Evolutionary conservation across 2,797 vertebrate species (phyloP), one percentile per base, ranked within the genome.

Genomic region (Sparidentex hasta): DNA sequence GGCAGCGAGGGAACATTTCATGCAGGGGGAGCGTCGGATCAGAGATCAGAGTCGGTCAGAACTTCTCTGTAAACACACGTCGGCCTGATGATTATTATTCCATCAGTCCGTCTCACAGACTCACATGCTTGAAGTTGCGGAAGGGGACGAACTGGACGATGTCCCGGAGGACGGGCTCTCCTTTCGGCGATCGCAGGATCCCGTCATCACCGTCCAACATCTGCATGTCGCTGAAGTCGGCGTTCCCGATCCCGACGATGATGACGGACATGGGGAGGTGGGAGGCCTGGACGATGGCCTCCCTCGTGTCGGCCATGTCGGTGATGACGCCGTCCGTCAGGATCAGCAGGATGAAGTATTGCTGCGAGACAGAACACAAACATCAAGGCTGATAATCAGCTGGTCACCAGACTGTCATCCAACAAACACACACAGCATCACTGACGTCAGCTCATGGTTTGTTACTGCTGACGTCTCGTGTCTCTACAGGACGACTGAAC

Each of bases 71-170:
- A 48, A 48, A 11, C 3, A 54, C 3, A 44, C 7, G 21, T 43
- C 7, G n/a, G 29, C 1, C 18, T 17, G 18, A 48, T 18, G 16
- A 11, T 9, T 59, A n/a, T 17, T 21, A n/a, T 58, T 44, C 1
- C 0, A 5, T 3, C 50, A 9, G 55, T 65, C 27, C 4, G 8
- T 23, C 1, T 0, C 1, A 33, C 1, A 14, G 68, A 73, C 98
- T 83, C 95, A 99, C 98, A 0, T 99, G 98, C 90, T 99, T 99
- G 95, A 99, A 99, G 95, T 98, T 98, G 82, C 96, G 94, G 93
- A 99, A 99, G 18, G 98, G 98, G 83, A 99, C 98, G 27, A 99
- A 99, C 94, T 99, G 98, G 82, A 99, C 98, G 0, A 99, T 99
- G 91, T 99, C 98, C 50, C 98, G 93, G 27, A 99, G 96, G 76